Conservation (phyloP, 2,797 vertebrate genomes). For the Bufotes viridis region DNA sequence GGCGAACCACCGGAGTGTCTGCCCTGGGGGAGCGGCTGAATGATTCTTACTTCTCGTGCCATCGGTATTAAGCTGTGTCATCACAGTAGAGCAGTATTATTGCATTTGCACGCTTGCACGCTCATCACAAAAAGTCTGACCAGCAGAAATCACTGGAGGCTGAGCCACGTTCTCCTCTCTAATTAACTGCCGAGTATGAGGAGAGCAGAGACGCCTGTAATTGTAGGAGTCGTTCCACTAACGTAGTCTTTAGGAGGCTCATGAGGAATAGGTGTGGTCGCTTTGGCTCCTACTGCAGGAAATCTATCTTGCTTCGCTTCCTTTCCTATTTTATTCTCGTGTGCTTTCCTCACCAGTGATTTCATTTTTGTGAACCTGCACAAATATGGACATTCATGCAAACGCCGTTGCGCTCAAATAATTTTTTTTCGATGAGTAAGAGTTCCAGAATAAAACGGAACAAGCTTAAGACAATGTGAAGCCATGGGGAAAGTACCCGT, state of each 20-base stretch:
- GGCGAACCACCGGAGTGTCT: too few relatives aligned
- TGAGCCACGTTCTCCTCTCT: constrained; percentile 27
- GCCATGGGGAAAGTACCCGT: not conserved
- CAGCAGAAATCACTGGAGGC: not conserved
- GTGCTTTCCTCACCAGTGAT: not conserved
- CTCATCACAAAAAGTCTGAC: not conserved
- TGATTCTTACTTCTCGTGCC: too few relatives aligned
- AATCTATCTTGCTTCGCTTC: not conserved
- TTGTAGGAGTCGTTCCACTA: constrained; percentile 17
- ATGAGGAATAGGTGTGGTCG: constrained; percentile 40
- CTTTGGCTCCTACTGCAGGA: constrained; percentile 37
- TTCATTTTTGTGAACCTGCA: not conserved
- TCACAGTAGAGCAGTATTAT: not conserved
- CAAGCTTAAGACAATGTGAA: fast-evolving
- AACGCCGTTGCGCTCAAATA: not conserved
- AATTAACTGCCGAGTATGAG: constrained; percentile 30
- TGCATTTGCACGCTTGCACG: not conserved
- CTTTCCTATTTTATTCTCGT: constrained; percentile 23
- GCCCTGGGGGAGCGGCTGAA: too few relatives aligned
- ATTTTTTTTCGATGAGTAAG: not conserved
- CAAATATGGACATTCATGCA: not conserved
- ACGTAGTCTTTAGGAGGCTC: not conserved
- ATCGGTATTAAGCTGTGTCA: not conserved
- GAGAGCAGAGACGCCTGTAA: constrained; percentile 38
- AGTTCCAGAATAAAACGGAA: not conserved